phyloP scores from a whole-genome alignment of 2,797 vertebrate genomes.

The Aulostomus chinensis region DNA sequence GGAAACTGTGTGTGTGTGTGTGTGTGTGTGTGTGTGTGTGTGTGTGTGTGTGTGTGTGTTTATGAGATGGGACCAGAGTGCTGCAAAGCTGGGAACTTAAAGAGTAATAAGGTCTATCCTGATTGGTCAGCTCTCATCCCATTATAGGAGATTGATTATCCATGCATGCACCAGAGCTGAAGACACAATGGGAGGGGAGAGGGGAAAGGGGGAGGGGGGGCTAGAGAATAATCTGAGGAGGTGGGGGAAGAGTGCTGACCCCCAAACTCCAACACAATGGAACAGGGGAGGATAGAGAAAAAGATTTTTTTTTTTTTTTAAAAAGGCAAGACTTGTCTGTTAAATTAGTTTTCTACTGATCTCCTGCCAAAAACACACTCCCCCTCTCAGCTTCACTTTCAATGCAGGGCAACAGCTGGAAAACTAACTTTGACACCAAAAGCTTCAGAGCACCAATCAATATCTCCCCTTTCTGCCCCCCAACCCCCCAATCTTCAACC shows the following conservation, averaged over 20 bases:
- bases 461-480: not conserved
- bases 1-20: conserved; percentile 27
- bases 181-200: conserved; percentile 59
- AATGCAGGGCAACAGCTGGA: conserved; percentile 50
- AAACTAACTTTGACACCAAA: conserved; percentile 50
- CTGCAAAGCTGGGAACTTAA: conserved; percentile 20
- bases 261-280: conserved; percentile 68
- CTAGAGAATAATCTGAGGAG: conserved; percentile 12
- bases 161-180: conserved; percentile 61
- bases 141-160: conserved; percentile 60
- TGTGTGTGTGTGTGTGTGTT: too few relatives aligned
- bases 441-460: conserved; percentile 17
- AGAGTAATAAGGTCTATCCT: conserved; percentile 22
- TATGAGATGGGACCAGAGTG: conserved; percentile 36
- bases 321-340: too few relatives aligned
- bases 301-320: not conserved
- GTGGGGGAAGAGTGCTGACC: conserved; percentile 34
- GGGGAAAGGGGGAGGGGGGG: conserved; percentile 22
- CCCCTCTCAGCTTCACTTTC: conserved; percentile 1
- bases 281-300: not conserved
- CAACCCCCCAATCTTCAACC: not conserved
- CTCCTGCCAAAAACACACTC: conserved; percentile 26
- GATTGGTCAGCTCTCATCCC: conserved; percentile 50
- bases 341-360: conserved; percentile 16
- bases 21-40: too few relatives aligned